A percentile compares a stretch with the other conserved stretches of the same genome.
These are phyloP conservation scores for Catharus fuscescens DNA, from an alignment of 2,113 vertebrate species.

Conservation along the genomic window DNA sequence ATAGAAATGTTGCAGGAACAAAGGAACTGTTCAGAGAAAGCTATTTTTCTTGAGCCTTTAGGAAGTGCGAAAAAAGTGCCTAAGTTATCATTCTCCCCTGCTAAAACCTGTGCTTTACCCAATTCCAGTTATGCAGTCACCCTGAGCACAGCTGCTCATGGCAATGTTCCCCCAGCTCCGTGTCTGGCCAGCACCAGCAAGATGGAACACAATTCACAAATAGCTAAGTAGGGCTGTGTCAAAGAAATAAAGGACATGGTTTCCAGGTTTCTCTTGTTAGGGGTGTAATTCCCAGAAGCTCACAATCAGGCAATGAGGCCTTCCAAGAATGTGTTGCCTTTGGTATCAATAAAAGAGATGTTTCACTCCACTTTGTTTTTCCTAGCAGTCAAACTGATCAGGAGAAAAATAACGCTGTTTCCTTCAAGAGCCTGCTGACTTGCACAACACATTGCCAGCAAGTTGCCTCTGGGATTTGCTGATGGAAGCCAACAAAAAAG, in stretches of 20 bases:
- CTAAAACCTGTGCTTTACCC: neutral
- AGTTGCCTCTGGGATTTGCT: neutral
- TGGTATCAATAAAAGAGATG: neutral
- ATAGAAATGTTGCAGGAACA: neutral
- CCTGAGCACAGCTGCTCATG: neutral
- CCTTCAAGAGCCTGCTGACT: neutral
- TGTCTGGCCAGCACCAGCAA: neutral
- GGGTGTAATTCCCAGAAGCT: neutral
- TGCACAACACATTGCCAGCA: neutral
- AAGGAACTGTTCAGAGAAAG: neutral
- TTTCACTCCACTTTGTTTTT: neutral
- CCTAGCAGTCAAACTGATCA: neutral
- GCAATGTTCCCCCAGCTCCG: accelerated
- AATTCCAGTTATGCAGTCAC: neutral
- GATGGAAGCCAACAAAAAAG: neutral
- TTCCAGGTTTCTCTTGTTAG: neutral
- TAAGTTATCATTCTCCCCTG: neutral
- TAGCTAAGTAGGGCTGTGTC: neutral
- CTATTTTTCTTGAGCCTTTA: neutral
- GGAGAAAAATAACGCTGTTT: neutral
- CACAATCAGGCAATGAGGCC: neutral
- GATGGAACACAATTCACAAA: neutral
- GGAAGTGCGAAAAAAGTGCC: neutral
- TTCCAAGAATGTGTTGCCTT: neutral
- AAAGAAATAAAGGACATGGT: neutral